Evolutionary conservation across 1,140 invertebrate genomes (phyloP), one percentile per base, ranked within the genome.

Genomic region (Stegodyphus mimosarum): DNA sequence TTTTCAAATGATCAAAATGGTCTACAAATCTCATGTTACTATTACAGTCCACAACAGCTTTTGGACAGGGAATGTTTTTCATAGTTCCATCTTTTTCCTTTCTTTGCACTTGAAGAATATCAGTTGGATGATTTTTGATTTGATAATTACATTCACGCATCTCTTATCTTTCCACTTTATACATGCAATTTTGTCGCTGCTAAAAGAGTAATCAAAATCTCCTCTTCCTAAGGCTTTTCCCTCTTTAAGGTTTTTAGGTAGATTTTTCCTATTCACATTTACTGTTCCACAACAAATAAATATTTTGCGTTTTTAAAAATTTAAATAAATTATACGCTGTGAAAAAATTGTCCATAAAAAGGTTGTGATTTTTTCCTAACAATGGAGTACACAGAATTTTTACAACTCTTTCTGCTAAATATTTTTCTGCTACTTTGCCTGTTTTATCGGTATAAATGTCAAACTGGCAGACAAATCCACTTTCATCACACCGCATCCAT

Each of bases 41-140:
- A 17, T 66, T 66, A 17, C n/a, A 66, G 11, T 6, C 64, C 6
- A 66, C 64, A 17, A 66, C n/a, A 66, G 64, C 10, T 66, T 66
- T 11, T 11, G 64, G 64, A 17, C 64, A 66, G 17, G 18, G 10
- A 7, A 87, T 48, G 9, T 55, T n/a, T 33, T 33, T 64, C 64
- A 9, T 79, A 9, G 9, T 73, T 51, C 83, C 86, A 53, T 66
- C 67, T 52, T 79, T 87, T 87, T 17, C 13, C 52, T 78, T 85
- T 33, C 64, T 17, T 9, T 55, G 55, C n/a, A 87, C 73, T 51
- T 49, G 6, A 48, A 33, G 11, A 7, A 72, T 9, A 72, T 72
- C 50, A 7, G 7, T 72, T 72, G 52, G 18, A 7, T 50, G 18
- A 55, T 72, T 51, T 53, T 75, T 52, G 51, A 55, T 79, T 55